A percentile compares a stretch with the other conserved stretches of the same genome.
Evolutionary conservation across 2,113 vertebrate genomes (phyloP).

Genomic region (Bufo bufo): DNA sequence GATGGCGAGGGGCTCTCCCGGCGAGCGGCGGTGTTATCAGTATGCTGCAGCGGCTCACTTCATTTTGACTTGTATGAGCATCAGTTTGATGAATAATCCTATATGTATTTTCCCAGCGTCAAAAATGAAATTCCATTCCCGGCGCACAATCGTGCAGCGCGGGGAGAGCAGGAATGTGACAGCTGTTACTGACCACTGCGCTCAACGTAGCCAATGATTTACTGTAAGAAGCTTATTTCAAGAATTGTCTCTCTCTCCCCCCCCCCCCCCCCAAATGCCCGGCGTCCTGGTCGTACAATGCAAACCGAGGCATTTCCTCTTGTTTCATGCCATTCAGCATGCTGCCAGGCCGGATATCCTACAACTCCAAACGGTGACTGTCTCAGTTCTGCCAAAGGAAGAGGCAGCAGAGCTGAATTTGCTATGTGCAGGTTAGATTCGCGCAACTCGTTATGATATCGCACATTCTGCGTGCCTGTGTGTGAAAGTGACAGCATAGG

Average conservation of each 20-base stretch:
- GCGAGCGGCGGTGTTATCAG: neutral
- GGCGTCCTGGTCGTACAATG: conserved; percentile 8
- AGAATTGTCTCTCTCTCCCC: conserved; percentile 51
- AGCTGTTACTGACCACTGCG: conserved; percentile 41
- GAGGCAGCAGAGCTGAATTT: neutral
- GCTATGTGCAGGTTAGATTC: neutral
- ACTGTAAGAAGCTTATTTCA: conserved; percentile 56
- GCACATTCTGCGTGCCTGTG: too few species aligned
- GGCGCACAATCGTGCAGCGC: neutral
- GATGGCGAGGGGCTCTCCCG: neutral
- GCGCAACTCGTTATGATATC: neutral
- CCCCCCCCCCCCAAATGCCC: conserved; percentile 29
- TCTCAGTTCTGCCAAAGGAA: neutral
- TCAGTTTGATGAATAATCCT: conserved; percentile 26
- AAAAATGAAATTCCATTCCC: neutral
- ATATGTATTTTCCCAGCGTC: conserved; percentile 1
- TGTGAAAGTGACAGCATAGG: too few species aligned
- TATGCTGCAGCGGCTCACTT: neutral
- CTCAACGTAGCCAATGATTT: conserved; percentile 48
- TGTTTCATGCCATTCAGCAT: neutral
- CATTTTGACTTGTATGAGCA: conserved; percentile 1
- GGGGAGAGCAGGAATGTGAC: conserved; percentile 33
- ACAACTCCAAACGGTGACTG: neutral
- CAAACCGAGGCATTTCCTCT: neutral
- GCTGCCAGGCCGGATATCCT: neutral